phyloP scores from a whole-genome alignment of 2,797 vertebrate genomes.

The Typhlichthys subterraneus region DNA sequence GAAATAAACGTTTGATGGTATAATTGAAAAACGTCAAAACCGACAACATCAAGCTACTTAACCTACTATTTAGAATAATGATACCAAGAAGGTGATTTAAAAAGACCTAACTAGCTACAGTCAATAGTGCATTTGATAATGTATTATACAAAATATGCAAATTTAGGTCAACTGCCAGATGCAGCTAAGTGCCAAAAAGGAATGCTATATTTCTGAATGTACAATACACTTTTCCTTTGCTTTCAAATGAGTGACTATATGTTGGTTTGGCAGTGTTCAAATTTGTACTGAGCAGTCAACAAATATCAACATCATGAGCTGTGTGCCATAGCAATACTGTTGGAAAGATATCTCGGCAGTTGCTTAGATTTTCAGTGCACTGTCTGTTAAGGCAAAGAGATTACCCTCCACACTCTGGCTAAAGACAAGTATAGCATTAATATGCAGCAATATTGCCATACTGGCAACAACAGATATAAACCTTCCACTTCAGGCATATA shows the following conservation, averaged over 20 bases:
- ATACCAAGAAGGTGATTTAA: constrained; percentile 72
- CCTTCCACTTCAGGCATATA: constrained; percentile 68
- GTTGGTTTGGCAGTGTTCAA: constrained; percentile 72
- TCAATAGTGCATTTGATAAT: constrained; percentile 84
- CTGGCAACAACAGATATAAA: constrained; percentile 70
- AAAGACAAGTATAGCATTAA: constrained; percentile 75
- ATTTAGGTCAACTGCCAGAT: constrained; percentile 67
- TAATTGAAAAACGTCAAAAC: constrained; percentile 67
- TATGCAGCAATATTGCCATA: constrained; percentile 71
- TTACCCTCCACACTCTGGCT: constrained; percentile 75
- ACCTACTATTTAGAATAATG: constrained; percentile 76
- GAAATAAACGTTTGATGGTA: constrained; percentile 57
- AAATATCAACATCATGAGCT: constrained; percentile 63
- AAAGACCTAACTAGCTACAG: constrained; percentile 79
- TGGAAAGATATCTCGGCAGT: constrained; percentile 75
- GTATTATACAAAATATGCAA: constrained; percentile 77
- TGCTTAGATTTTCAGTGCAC: constrained; percentile 77
- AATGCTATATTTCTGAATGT: constrained; percentile 71
- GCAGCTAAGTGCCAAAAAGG: constrained; percentile 64
- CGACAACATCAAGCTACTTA: constrained; percentile 73
- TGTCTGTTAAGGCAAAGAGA: constrained; percentile 78
- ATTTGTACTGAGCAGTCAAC: constrained; percentile 67
- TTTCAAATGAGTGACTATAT: constrained; percentile 61
- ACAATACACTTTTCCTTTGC: constrained; percentile 64
- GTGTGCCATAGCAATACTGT: constrained; percentile 71